Evolutionary conservation across 1,140 invertebrate genomes (phyloP).

Genomic region (Asobara japonica): DNA sequence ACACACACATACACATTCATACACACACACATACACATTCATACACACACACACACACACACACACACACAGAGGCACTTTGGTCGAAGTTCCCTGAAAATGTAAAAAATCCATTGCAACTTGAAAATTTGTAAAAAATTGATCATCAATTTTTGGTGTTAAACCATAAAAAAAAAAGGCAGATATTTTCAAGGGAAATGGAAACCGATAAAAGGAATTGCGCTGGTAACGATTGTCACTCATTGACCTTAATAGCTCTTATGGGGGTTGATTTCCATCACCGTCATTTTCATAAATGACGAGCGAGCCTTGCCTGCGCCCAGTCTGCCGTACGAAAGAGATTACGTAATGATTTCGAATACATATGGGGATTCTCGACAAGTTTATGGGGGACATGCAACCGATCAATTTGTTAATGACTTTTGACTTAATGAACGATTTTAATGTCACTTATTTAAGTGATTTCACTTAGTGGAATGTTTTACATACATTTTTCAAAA

Average conservation of each 20-base stretch:
- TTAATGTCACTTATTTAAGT: too few species aligned
- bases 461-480: too few species aligned
- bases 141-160: too few species aligned
- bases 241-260: not conserved
- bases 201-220: not conserved
- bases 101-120: too few species aligned
- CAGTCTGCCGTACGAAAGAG: not conserved
- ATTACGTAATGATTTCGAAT: conserved; percentile 12
- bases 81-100: too few species aligned
- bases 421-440: not conserved
- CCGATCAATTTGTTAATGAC: not conserved
- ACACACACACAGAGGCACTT: too few species aligned
- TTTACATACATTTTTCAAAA: too few species aligned
- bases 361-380: not conserved
- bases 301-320: not conserved
- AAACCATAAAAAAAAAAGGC: too few species aligned
- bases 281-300: conserved; percentile 4
- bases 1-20: too few species aligned
- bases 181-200: not conserved
- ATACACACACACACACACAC: too few species aligned
- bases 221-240: not conserved
- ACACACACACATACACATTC: too few species aligned
- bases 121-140: too few species aligned
- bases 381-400: conserved; percentile 10
- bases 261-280: not conserved